phyloP scores from a whole-genome alignment of 2,113 vertebrate species.

The Neodontobutis hainanensis region DNA sequence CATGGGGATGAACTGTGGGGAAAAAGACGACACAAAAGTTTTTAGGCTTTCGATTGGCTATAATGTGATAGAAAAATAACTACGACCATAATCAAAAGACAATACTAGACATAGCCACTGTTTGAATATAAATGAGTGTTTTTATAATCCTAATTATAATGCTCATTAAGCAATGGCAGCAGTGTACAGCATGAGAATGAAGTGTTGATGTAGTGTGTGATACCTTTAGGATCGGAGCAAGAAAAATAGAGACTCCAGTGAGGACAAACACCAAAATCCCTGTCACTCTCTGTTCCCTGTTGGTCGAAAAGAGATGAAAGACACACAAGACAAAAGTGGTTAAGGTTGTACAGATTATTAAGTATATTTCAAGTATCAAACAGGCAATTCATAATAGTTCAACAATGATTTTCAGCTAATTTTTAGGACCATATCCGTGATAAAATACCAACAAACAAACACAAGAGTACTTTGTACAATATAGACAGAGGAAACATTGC shows the following conservation, averaged over 20 bases:
- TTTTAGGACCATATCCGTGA: too few relatives aligned
- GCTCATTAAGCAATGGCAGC: neutral
- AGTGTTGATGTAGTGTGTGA: neutral
- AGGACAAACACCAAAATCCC: slow-evolving; percentile 93
- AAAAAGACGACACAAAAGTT: neutral
- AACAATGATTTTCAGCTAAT: too few relatives aligned
- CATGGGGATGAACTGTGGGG: slow-evolving; percentile 82
- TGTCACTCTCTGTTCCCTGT: slow-evolving; percentile 89
- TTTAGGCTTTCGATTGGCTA: too few relatives aligned
- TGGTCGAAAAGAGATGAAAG: slow-evolving; percentile 24
- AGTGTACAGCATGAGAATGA: neutral
- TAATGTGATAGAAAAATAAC: neutral
- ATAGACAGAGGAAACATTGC: too few relatives aligned
- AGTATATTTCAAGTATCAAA: too few relatives aligned
- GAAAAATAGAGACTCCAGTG: slow-evolving; percentile 93
- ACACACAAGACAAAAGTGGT: slow-evolving; percentile 10
- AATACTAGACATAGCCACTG: neutral
- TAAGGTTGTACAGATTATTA: neutral
- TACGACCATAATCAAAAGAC: neutral
- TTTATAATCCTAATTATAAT: neutral
- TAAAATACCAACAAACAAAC: too few relatives aligned
- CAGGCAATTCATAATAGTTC: too few relatives aligned
- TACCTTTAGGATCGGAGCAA: slow-evolving; percentile 94
- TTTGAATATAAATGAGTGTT: neutral
- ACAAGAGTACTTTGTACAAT: too few relatives aligned